A percentile compares a stretch with the other conserved stretches of the same genome.
Conservation (phyloP, 2,113 vertebrate species). For the Penelope pileata region DNA sequence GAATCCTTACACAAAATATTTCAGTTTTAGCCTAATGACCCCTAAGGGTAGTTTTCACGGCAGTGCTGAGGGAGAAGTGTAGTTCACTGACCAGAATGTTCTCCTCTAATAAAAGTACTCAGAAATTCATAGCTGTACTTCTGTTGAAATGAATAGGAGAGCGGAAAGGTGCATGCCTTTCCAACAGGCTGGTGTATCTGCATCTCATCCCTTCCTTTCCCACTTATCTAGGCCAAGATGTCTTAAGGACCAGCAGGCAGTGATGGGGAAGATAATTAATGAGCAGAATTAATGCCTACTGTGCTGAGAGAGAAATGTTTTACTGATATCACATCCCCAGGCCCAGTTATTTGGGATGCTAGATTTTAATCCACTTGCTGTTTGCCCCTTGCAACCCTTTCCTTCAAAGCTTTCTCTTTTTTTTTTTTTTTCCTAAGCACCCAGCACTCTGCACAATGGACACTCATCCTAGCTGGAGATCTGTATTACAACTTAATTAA, state of each 20-base stretch:
- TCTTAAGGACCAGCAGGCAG: background rate
- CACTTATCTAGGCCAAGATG: background rate
- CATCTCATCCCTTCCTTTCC: background rate
- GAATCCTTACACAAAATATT: background rate
- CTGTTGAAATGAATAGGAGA: background rate
- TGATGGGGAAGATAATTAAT: background rate
- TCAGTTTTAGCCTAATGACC: background rate
- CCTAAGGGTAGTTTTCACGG: background rate
- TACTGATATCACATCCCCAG: background rate
- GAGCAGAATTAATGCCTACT: background rate
- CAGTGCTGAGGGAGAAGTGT: background rate
- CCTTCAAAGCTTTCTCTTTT: background rate
- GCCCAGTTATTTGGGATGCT: background rate
- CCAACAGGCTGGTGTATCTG: background rate
- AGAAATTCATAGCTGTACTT: background rate
- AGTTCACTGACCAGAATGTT: background rate
- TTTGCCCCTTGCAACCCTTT: background rate
- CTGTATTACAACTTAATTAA: background rate
- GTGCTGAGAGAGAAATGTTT: background rate
- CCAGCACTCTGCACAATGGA: rapidly evolving
- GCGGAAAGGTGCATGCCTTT: background rate
- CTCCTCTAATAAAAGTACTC: background rate
- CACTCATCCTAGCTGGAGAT: background rate
- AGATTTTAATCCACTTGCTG: background rate
- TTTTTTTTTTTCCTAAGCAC: background rate